Conservation (phyloP, 2,797 vertebrate genomes). For the Discoglossus pictus region DNA sequence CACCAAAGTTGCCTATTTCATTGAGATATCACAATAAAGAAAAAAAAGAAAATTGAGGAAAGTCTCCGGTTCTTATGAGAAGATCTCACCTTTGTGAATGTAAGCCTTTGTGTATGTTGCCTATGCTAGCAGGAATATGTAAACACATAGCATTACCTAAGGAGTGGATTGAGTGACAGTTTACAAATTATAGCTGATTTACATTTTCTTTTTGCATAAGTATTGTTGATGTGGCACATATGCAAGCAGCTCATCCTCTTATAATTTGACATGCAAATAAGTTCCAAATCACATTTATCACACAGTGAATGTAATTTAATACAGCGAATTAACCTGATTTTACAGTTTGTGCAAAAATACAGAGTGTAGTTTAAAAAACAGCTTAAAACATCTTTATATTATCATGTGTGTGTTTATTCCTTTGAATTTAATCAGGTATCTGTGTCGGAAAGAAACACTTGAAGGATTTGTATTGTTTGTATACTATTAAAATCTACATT, state of each 20-base stretch:
- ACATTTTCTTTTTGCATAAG: conserved; percentile 5
- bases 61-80: too few species aligned
- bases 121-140: too few species aligned
- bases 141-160: too few species aligned
- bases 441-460: neutral
- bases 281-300: neutral
- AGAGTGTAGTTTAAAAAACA: too few species aligned
- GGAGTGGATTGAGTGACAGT: conserved; percentile 7
- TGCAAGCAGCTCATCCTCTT: neutral
- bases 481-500: neutral
- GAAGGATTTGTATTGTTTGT: neutral
- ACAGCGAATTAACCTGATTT: neutral
- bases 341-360: too few species aligned
- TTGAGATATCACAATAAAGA: too few species aligned
- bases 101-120: too few species aligned
- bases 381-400: too few species aligned
- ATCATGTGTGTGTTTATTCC: neutral
- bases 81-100: too few species aligned
- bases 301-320: neutral
- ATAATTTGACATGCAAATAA: conserved; percentile 13
- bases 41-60: too few species aligned
- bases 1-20: too few species aligned
- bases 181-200: conserved; percentile 3
- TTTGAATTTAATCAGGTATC: neutral
- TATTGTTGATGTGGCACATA: conserved; percentile 2